A percentile compares a stretch with the other conserved stretches of the same genome.
phyloP scores from a whole-genome alignment of 2,113 vertebrate species.

The Podarcis raffonei region DNA sequence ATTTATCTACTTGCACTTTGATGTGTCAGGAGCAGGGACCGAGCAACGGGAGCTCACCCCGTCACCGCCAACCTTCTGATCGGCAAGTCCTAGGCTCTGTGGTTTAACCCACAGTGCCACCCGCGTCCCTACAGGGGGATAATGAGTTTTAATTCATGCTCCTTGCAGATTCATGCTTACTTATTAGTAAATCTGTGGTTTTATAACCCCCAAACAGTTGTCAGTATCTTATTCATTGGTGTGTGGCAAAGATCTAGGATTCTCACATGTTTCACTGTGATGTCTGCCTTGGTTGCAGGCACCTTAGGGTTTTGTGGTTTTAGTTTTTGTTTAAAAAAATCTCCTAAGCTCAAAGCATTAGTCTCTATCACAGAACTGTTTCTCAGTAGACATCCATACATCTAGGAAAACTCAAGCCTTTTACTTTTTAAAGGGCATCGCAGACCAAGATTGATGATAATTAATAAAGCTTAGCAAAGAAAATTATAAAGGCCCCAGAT shows the following conservation, averaged over 20 bases:
- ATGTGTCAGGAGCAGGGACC: too few species aligned
- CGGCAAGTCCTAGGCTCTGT: too few species aligned
- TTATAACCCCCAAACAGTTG: too few species aligned
- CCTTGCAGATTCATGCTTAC: too few species aligned
- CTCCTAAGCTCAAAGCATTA: neutral
- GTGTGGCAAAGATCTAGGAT: neutral
- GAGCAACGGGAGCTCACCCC: too few species aligned
- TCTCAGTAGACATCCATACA: neutral
- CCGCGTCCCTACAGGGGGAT: too few species aligned
- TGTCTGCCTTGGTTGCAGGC: neutral
- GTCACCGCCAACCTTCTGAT: too few species aligned
- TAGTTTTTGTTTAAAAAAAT: neutral
- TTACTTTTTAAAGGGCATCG: conserved; percentile 2
- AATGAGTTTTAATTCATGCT: too few species aligned
- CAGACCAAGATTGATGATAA: conserved; percentile 20
- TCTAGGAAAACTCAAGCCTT: neutral
- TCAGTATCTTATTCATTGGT: too few species aligned
- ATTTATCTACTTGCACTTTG: too few species aligned
- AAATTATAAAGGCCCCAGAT: neutral
- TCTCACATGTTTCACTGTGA: neutral
- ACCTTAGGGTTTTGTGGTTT: neutral
- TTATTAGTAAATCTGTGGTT: too few species aligned
- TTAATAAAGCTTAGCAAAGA: conserved; percentile 16
- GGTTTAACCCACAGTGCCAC: too few species aligned
- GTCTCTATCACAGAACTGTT: conserved; percentile 11